Conservation (phyloP, 1,140 invertebrate genomes). For the Neodiprion pinetum region DNA sequence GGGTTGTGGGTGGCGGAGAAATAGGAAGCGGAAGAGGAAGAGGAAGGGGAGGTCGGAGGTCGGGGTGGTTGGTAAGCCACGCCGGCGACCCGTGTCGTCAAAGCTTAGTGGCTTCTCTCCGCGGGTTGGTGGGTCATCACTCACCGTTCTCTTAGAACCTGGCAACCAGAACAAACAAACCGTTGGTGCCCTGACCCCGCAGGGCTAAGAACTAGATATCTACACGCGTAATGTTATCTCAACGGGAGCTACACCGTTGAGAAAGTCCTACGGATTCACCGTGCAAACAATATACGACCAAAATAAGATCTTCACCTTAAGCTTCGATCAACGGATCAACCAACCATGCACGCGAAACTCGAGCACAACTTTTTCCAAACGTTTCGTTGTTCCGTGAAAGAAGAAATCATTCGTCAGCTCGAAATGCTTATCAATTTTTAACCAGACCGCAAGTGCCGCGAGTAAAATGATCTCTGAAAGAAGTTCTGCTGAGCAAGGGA, state of each 20-base stretch:
- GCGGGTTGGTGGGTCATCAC: slow-evolving; percentile 39
- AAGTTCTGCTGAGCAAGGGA: no score
- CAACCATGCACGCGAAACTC: no score
- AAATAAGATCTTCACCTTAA: not conserved
- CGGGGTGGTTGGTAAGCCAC: slow-evolving; percentile 28
- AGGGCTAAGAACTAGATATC: not conserved
- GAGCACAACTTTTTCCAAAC: no score
- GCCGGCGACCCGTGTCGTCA: slow-evolving; percentile 41
- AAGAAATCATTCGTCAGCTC: no score
- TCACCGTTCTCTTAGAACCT: slow-evolving; percentile 26
- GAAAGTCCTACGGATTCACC: slow-evolving; percentile 4
- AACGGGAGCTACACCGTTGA: not conserved
- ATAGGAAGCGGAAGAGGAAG: slow-evolving; percentile 17
- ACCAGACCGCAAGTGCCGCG: no score
- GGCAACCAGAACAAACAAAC: slow-evolving; percentile 34
- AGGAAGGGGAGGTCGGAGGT: not conserved
- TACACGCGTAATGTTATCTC: slow-evolving; percentile 5
- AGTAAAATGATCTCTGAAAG: no score
- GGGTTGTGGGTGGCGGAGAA: slow-evolving; percentile 25
- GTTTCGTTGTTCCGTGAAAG: no score
- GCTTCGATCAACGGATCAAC: no score
- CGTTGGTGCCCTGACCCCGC: slow-evolving; percentile 26
- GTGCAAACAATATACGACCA: slow-evolving; percentile 1
- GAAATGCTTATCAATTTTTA: no score
- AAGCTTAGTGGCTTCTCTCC: slow-evolving; percentile 40